Evolutionary conservation across 2,888 invertebrate genomes (phyloP).

Genomic region (Temnothorax unifasciatus): DNA sequence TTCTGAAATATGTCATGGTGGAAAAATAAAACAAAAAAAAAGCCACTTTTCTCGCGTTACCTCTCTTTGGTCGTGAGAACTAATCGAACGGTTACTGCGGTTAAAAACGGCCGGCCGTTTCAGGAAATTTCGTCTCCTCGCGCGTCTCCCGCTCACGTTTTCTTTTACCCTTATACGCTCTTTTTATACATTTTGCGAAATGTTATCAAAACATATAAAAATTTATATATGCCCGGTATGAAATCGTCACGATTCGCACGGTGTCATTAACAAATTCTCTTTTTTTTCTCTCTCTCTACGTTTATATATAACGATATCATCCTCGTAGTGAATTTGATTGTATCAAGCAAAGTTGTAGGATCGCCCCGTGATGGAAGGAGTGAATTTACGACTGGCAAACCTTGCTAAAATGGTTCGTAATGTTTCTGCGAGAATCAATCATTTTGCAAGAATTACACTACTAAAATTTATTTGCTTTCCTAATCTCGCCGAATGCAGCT

Average conservation of each 20-base stretch:
- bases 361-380: background rate
- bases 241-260: background rate
- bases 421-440: background rate
- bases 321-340: conserved; percentile 13
- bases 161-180: conserved; percentile 65
- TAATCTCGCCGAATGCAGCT: background rate
- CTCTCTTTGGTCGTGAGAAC: conserved; percentile 75
- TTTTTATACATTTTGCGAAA: conserved; percentile 34
- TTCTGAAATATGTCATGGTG: conserved; percentile 79
- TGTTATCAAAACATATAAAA: conserved; percentile 42
- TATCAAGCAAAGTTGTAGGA: background rate
- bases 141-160: background rate
- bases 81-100: conserved; percentile 50
- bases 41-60: conserved; percentile 76
- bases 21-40: conserved; percentile 81
- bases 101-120: conserved; percentile 76
- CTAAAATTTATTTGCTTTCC: background rate
- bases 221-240: background rate
- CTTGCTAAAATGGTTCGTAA: background rate
- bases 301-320: background rate
- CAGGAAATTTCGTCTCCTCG: conserved; percentile 68
- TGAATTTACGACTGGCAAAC: background rate
- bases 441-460: background rate
- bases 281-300: background rate
- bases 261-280: background rate